Evolutionary conservation across 2,113 vertebrate genomes (phyloP), one percentile per base, ranked within the genome.

Genomic region (Onychostruthus taczanowskii): DNA sequence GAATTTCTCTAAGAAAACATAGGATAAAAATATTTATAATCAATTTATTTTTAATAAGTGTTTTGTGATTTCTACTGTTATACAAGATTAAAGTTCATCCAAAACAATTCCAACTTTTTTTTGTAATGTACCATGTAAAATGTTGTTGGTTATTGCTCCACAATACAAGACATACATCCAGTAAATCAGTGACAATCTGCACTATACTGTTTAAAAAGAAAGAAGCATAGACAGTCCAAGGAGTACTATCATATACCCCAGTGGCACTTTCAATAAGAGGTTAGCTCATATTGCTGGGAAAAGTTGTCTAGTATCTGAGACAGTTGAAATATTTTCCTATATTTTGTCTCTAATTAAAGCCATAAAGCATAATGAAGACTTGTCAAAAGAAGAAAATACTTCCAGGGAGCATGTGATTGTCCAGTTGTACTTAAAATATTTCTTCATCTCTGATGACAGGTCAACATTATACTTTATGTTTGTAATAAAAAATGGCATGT

Each of bases 281-380:
- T 69, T 90, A 92, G 9, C 8, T 92, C 50, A 67, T 14, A 46
- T 35, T 74, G 21, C 23, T 70, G 46, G 35, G n/a, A 59, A 68
- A 91, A 89, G 19, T 46, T 62, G 27, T 92, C 80, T 73, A 62
- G 20, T 66, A 18, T 92, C 44, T 47, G 41, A 93, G 63, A 77
- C 64, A 76, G 62, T 56, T 91, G 68, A 94, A 91, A 58, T 92
- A 86, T 87, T 84, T 95, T 92, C 56, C 50, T 94, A 24, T 88
- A 77, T 77, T 62, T 9, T 82, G 37, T 64, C n/a, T 78, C 64
- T 96, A 96, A 95, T 95, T 96, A 96, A 72, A 73, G 28, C 39
- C 73, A 93, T 96, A 96, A 97, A 94, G 21, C 56, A 93, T 69
- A 94, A 91, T 72, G 35, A 86, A 93, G 56, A 61, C 69, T 28